Base-by-base conservation (phyloP, 2,113 vertebrate genomes). In the Rhombomys opimus region DNA sequence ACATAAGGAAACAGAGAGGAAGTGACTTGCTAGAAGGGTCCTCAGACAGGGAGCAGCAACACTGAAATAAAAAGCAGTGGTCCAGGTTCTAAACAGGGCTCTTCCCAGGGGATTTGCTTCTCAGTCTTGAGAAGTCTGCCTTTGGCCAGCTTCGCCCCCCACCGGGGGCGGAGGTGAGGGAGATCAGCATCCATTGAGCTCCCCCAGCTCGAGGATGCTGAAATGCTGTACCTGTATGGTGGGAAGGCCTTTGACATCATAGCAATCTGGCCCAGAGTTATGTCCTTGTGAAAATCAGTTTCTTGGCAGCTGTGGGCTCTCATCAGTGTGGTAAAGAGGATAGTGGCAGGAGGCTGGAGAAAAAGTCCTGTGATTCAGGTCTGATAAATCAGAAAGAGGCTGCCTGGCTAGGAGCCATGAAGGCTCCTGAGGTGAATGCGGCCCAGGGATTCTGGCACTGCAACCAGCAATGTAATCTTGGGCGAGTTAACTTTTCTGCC, bases 271-370 rank as follows among this genome's bases (percentile, higher is more conserved):
- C 86, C 50, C 54, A 46, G 86, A 23, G 57, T 38, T 70, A 3
- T 84, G 96, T 95, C 90, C 90, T 93, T 95, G 88, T 52, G 15
- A 50, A 86, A 61, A 86, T 88, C 15, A 59, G 67, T 93, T 12
- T 97, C 94, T 92, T 41, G 67, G 80, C 88, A 63, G 15, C 50
- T 73, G 35, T 35, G 38, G 72, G 41, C 89, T 61, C 73, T 94
- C 76, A 94, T 82, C 88, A 91, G 52, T 90, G 72, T 68, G 82
- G 80, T 68, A 76, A 75, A 72, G 81, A 61, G 86, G 85, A 92
- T 84, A 81, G 50, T 87, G 77, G 93, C 89, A 96, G 92, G 88
- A 81, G n/a, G 95, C 80, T 85, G 96, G 68, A 70, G 89, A 70
- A 65, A 65, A 95, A 75, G n/a, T 94, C 92, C 81, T 15, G 50